Conservation (phyloP, 2,888 invertebrate genomes). For the Acheta domesticus region DNA sequence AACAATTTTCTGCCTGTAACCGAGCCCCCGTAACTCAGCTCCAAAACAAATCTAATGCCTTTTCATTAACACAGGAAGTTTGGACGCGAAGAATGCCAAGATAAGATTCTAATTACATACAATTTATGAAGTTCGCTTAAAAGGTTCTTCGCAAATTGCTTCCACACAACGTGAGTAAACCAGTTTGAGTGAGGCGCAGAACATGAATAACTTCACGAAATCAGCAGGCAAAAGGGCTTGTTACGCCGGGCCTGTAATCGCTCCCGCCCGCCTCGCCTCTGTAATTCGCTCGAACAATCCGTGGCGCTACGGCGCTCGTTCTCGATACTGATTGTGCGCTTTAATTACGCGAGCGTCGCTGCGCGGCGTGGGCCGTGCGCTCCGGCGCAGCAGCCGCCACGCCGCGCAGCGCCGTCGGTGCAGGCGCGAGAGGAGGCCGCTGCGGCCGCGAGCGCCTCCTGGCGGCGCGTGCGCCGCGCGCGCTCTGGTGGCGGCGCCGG, state of each 20-base stretch:
- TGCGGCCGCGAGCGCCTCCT: no score
- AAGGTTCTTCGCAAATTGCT: constrained; percentile 18
- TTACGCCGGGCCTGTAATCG: neutral
- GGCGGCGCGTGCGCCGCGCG: no score
- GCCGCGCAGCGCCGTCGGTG: no score
- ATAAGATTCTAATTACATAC: constrained; percentile 18
- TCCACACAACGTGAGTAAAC: constrained; percentile 18
- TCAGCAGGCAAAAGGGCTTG: constrained; percentile 10
- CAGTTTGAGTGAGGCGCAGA: constrained; percentile 9
- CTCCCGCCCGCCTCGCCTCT: neutral
- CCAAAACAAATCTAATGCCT: constrained; percentile 8
- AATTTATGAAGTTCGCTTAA: constrained; percentile 18
- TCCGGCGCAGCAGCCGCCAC: no score
- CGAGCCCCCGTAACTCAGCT: neutral
- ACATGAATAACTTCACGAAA: constrained; percentile 7
- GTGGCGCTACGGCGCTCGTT: neutral
- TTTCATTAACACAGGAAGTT: constrained; percentile 18
- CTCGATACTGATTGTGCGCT: no score
- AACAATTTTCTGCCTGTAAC: neutral
- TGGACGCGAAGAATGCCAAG: constrained; percentile 18
- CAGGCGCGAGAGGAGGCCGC: no score
- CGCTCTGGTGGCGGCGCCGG: no score
- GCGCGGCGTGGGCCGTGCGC: no score
- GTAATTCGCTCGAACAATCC: neutral
- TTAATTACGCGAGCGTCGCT: no score